A percentile compares a stretch with the other conserved stretches of the same genome.
phyloP scores from a whole-genome alignment of 1,140 invertebrate genomes.

The Drosophila aff. region DNA sequence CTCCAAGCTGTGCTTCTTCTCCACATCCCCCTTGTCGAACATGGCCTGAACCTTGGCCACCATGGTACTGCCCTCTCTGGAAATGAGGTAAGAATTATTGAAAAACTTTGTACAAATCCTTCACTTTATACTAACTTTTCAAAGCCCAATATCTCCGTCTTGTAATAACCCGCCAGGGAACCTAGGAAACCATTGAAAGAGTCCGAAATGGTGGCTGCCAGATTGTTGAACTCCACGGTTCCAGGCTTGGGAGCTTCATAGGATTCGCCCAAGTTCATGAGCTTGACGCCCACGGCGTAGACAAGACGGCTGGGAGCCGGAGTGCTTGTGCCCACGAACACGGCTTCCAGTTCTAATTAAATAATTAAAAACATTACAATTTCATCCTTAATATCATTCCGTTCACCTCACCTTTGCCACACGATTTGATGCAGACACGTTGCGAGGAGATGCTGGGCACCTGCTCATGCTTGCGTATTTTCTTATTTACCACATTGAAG shows the following conservation, averaged over 20 bases:
- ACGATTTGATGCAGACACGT: slow-evolving; percentile 93
- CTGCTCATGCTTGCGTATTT: slow-evolving; percentile 92
- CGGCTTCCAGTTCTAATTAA: slow-evolving; percentile 83
- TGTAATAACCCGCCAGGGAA: slow-evolving; percentile 90
- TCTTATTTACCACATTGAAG: slow-evolving; percentile 93
- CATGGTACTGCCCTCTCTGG: slow-evolving; percentile 87
- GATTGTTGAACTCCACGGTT: slow-evolving; percentile 89
- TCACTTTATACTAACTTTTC: slow-evolving; percentile 88
- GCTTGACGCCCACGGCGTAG: slow-evolving; percentile 91
- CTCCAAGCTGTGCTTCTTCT: slow-evolving; percentile 86
- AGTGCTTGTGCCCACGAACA: slow-evolving; percentile 87
- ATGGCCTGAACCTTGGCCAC: slow-evolving; percentile 89
- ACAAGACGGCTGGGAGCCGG: slow-evolving; percentile 87
- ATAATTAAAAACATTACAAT: background rate
- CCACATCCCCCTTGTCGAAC: slow-evolving; percentile 88
- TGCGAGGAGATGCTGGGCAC: slow-evolving; percentile 92
- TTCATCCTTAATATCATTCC: fast-evolving
- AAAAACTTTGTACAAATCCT: background rate
- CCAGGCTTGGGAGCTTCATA: slow-evolving; percentile 90
- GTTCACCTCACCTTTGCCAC: slow-evolving; percentile 87
- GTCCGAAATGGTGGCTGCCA: slow-evolving; percentile 89
- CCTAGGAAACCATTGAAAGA: slow-evolving; percentile 88
- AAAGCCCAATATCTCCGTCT: slow-evolving; percentile 89
- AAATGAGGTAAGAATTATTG: background rate
- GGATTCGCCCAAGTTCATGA: slow-evolving; percentile 91